These are phyloP conservation scores for Phalacrocorax pelagicus DNA, from an alignment of 2,113 vertebrate genomes.

Conservation along the genomic window DNA sequence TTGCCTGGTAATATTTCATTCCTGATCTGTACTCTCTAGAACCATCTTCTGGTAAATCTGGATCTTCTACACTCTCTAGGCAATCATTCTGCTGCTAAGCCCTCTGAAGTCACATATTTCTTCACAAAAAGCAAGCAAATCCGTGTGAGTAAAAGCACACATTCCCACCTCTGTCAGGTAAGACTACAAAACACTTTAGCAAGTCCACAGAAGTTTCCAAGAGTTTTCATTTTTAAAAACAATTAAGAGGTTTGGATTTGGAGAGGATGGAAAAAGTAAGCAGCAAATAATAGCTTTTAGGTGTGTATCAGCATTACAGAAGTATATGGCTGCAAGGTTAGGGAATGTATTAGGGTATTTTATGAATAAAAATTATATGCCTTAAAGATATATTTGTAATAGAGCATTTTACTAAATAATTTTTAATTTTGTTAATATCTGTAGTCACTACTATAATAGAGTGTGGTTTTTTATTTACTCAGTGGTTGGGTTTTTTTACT, in stretches of 20 bases:
- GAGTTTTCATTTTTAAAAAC: background rate
- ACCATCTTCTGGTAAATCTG: background rate
- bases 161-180: background rate
- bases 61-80: background rate
- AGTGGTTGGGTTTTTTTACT: background rate
- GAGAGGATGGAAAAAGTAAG: background rate
- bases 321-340: background rate
- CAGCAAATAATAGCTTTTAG: background rate
- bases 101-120: conserved; percentile 4
- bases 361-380: background rate
- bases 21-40: background rate
- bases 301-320: background rate
- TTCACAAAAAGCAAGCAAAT: background rate
- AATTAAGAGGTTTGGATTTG: background rate
- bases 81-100: background rate
- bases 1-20: background rate
- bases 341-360: background rate
- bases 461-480: background rate
- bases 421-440: background rate
- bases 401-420: background rate
- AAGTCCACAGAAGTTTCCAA: background rate
- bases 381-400: background rate
- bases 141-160: background rate
- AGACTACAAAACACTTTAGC: background rate
- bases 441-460: background rate